Percentiles rank a stretch among this genome's conserved stretches.
Evolutionary conservation across 2,888 invertebrate genomes (phyloP).

Genomic region (Pterobdella sp.): DNA sequence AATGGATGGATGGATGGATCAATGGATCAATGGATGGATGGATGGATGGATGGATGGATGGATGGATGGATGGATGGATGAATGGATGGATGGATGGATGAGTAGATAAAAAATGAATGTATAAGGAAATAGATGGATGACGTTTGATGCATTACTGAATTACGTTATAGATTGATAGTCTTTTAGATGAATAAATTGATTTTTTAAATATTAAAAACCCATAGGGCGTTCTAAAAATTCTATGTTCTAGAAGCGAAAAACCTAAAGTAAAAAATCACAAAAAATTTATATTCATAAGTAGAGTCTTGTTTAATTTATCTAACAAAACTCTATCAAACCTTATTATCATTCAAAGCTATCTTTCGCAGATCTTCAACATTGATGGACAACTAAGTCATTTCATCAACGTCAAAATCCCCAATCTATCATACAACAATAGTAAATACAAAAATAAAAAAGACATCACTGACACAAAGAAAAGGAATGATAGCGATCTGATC

Average conservation of each 20-base stretch:
- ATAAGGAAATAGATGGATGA: neutral
- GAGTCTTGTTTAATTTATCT: too few species aligned
- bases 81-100: neutral
- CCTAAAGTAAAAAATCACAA: too few species aligned
- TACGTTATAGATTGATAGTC: neutral
- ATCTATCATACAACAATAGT: neutral
- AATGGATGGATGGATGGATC: neutral
- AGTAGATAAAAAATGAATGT: neutral
- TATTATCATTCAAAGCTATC: neutral
- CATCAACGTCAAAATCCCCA: constrained; percentile 37
- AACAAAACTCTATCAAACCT: too few species aligned
- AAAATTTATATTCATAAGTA: too few species aligned
- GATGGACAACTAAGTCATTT: constrained; percentile 48
- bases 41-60: neutral
- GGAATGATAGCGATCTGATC: neutral
- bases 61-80: neutral
- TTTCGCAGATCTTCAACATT: constrained; percentile 44
- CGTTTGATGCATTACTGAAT: too few species aligned
- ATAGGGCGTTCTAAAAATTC: too few species aligned
- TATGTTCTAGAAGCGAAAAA: too few species aligned
- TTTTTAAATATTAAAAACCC: too few species aligned
- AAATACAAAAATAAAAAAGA: neutral
- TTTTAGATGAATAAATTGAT: neutral
- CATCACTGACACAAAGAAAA: neutral
- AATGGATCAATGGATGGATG: neutral